Base-by-base conservation (phyloP, 2,888 invertebrate genomes). In the Muscina levida region DNA sequence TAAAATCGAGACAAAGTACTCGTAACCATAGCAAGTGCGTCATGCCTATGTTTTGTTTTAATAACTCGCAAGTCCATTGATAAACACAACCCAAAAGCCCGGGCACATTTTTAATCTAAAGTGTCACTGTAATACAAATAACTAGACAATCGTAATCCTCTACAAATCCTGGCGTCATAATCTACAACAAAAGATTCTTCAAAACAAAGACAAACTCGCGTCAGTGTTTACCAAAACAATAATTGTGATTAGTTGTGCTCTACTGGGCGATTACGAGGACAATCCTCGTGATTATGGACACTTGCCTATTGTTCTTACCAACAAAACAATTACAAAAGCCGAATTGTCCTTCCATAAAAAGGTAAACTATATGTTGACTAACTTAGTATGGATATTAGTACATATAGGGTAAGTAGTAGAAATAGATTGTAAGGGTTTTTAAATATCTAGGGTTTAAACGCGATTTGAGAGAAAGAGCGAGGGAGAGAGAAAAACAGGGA, bases 1-100 rank as follows among this genome's bases (percentile, higher is more conserved):
- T 15, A 57, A 31, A 57, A 37, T 6, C 15, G 57, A n/a, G 59
- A 59, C 39, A 59, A 62, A 62, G 22, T 62, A n/a, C n/a, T n/a
- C n/a, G n/a, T n/a, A 42, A 62, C 42, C 42, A 11, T 19, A 44
- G n/a, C 44, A 44, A 4, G 44, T 44, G 56, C 22, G 56, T 56
- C 56, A 22, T 2, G 10, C 13, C 26, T 8, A 10, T 13, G n/a
- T 24, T 24, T n/a, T 13, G 26, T 31, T 31, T 8, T 8, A 31
- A 31, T 31, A n/a, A 3, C 22, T 10, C 11, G 19, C 19, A 37
- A 22, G 22, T 22, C 42, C 62, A 62, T 62, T 62, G 62, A 62
- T 62, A 62, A 62, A 59, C 62, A 42, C 37, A 39, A 22, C 39
- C 53, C 13, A 37, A 15, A 2, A 42, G 48, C 15, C 10, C 10